Evolutionary conservation across 2,797 vertebrate species (phyloP).

Genomic region (Labeo calbasu): DNA sequence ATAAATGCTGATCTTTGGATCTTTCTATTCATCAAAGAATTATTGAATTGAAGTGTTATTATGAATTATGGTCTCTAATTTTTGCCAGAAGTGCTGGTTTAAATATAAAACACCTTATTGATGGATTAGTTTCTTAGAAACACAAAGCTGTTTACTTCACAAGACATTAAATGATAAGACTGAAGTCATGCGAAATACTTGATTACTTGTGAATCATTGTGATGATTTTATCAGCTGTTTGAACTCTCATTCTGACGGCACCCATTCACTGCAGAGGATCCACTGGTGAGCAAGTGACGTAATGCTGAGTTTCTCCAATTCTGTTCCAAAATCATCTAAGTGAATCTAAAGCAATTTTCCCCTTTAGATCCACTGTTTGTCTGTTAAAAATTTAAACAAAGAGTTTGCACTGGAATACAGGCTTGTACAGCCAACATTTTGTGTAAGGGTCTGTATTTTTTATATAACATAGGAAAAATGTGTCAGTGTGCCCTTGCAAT

Average conservation of each 20-base stretch:
- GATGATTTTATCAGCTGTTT: neutral
- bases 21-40: no score
- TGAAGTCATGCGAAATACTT: neutral
- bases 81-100: no score
- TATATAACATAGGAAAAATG: conserved; percentile 1
- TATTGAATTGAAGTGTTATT: no score
- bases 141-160: no score
- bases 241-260: neutral
- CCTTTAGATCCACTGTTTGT: neutral
- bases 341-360: no score
- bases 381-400: neutral
- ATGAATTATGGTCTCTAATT: no score
- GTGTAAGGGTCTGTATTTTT: conserved; percentile 6
- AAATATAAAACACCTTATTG: no score
- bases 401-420: neutral
- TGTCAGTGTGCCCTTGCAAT: neutral
- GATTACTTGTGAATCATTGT: neutral
- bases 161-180: no score
- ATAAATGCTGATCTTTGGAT: no score
- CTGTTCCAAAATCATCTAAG: neutral
- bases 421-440: neutral
- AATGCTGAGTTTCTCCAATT: neutral
- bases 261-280: neutral
- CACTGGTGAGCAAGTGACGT: neutral
- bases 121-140: no score